These are phyloP conservation scores for Cephus pygmeus DNA, from an alignment of 2,888 invertebrate species.

Conservation along the genomic window DNA sequence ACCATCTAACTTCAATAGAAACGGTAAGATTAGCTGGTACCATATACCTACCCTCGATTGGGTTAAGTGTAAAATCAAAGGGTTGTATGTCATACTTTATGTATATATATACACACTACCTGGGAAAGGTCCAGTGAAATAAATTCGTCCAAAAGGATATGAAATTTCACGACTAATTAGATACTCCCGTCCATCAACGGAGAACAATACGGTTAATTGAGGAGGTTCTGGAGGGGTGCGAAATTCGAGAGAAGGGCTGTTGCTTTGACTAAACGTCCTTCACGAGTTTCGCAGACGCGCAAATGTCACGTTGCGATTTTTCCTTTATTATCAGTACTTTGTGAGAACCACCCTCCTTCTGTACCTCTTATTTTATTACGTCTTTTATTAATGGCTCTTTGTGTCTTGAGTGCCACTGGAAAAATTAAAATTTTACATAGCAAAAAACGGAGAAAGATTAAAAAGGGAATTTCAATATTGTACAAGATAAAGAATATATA, in stretches of 20 bases:
- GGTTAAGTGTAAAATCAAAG: neutral
- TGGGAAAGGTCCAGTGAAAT: neutral
- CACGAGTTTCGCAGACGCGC: neutral
- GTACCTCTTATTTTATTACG: neutral
- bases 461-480: neutral
- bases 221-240: neutral
- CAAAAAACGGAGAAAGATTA: neutral
- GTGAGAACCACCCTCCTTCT: neutral
- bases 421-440: neutral
- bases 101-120: too few species aligned
- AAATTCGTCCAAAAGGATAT: neutral
- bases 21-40: neutral
- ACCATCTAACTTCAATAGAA: neutral
- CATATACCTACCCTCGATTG: neutral
- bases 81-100: neutral
- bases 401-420: neutral
- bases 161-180: conserved; percentile 13
- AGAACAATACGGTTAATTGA: conserved; percentile 17
- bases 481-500: neutral
- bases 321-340: neutral
- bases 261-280: neutral
- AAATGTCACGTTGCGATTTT: neutral
- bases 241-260: neutral
- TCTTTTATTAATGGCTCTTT: neutral
- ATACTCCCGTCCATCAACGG: conserved; percentile 4